Evolutionary conservation across 1,140 invertebrate genomes (phyloP), one percentile per base, ranked within the genome.

Genomic region (Frieseomelitta varia): DNA sequence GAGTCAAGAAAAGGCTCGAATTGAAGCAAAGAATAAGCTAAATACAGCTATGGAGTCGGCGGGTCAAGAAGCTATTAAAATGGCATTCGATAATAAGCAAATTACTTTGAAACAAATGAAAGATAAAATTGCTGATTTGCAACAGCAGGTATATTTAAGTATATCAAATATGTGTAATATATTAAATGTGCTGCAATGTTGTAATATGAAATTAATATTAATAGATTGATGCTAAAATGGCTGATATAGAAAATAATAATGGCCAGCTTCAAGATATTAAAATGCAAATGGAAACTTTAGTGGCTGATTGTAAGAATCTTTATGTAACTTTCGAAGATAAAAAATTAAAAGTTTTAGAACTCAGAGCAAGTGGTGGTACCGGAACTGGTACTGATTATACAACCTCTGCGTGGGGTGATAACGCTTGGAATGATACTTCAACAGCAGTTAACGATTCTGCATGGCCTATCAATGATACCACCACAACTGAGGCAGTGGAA

Each of bases 191-290:
- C 17, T 27, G 10, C 76, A 71, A 72, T 53, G 58, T 58, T 24
- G 14, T 51, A 65, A n/a, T 73, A 61, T 58, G 3, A 67, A 51
- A 53, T 77, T 75, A 63, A 47, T 53, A 39, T 85, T 84, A 87
- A 17, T 95, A 97, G 94, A 96, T 97, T n/a, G 96, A 97, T 85
- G 95, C 95, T 17, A 98, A 98, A 95, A 96, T 97, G 91, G 92
- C 96, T 51, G 98, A 99, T 91, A 97, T 98, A 80, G 97, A 98
- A 91, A 97, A 97, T 78, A 98, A 97, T 92, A 97, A 98, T 91
- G 93, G 95, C 27, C 97, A 98, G 90, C 95, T 98, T 67, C 95
- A 96, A 47, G 97, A 97, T 81, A 92, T 98, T 27, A 97, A 96
- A 84, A 95, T 94, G 15, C 95, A 96, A 55, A 95, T 97, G 76